A percentile compares a stretch with the other conserved stretches of the same genome.
These are phyloP conservation scores for Aptenodytes forsteri DNA, from an alignment of 2,113 vertebrate genomes.

Conservation along the genomic window DNA sequence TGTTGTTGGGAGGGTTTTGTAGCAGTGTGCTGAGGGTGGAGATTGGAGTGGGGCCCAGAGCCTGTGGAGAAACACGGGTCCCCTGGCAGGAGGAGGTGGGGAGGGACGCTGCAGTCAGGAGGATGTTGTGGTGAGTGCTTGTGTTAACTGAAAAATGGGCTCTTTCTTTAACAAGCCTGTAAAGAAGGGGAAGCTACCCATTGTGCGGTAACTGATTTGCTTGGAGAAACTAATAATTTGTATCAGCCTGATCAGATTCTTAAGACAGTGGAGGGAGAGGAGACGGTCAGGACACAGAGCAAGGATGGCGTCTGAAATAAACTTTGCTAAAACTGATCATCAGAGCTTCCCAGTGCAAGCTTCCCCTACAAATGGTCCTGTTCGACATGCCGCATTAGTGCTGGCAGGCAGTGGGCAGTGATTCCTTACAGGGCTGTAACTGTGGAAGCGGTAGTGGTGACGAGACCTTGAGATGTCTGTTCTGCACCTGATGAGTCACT, in stretches of 20 bases:
- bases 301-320: background rate
- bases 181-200: background rate
- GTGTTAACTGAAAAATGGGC: background rate
- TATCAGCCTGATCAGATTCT: background rate
- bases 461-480: background rate
- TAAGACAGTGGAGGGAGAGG: background rate
- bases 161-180: background rate
- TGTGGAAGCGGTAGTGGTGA: background rate
- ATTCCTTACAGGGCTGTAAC: background rate
- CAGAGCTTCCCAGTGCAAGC: background rate
- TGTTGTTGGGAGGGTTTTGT: background rate
- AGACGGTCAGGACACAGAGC: background rate
- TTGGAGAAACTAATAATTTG: background rate
- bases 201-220: background rate
- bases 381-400: background rate
- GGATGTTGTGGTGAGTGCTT: background rate
- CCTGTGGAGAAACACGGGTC: background rate
- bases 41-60: background rate
- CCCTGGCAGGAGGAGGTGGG: background rate
- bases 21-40: background rate
- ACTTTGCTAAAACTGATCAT: background rate
- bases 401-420: constrained; percentile 14
- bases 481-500: constrained; percentile 45
- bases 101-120: background rate
- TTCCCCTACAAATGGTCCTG: background rate